Percentiles rank a stretch among this genome's conserved stretches.
These are phyloP conservation scores for Scaptomyza hsui DNA, from an alignment of 1,140 invertebrate genomes.

Conservation along the genomic window DNA sequence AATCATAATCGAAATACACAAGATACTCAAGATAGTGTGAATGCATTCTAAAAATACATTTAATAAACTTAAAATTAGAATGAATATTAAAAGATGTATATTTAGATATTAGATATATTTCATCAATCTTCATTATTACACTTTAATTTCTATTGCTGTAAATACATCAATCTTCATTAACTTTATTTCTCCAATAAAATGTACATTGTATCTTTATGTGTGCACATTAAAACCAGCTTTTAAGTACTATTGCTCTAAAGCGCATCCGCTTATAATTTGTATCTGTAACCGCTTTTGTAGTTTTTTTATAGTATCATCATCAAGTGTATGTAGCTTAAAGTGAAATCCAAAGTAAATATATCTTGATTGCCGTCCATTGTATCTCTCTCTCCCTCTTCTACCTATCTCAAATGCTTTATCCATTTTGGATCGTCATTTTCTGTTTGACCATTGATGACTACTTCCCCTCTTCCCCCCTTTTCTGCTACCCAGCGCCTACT, in stretches of 20 bases:
- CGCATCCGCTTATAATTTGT: constrained; percentile 1
- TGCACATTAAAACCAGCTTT: neutral
- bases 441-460: constrained; percentile 55
- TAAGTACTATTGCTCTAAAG: neutral
- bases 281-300: constrained; percentile 1
- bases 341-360: constrained; percentile 34
- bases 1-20: too few relatives aligned
- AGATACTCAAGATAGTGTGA: neutral
- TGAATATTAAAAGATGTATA: neutral
- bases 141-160: neutral
- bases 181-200: neutral
- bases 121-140: neutral
- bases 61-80: neutral
- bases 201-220: too few relatives aligned
- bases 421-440: constrained; percentile 45
- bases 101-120: neutral
- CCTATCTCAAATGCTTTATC: constrained; percentile 25
- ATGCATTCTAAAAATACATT: neutral
- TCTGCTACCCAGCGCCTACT: constrained; percentile 4
- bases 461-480: constrained; percentile 26
- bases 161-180: neutral
- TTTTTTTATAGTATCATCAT: constrained; percentile 8
- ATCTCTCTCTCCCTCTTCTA: neutral
- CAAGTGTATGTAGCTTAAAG: constrained; percentile 22
- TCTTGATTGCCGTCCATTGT: constrained; percentile 39